A percentile compares a stretch with the other conserved stretches of the same genome.
These are phyloP conservation scores for Magallana nippona DNA, from an alignment of 2,888 invertebrate genomes.

Conservation along the genomic window DNA sequence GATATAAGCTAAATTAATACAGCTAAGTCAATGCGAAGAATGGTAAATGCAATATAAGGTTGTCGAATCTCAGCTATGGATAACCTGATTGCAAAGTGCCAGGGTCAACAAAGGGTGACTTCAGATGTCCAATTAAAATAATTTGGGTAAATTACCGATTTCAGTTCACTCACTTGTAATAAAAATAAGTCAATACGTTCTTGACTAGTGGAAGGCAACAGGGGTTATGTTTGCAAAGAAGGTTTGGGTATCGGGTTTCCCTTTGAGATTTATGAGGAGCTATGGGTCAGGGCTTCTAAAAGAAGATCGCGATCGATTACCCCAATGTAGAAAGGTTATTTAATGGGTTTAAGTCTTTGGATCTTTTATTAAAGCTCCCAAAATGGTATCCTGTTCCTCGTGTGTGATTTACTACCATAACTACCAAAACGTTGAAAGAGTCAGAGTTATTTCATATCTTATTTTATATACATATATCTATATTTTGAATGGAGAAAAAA, in stretches of 20 bases:
- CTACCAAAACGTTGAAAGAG: neutral
- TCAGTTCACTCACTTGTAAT: constrained; percentile 16
- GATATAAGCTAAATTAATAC: no score
- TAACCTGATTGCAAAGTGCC: neutral
- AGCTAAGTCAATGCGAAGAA: no score
- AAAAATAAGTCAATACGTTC: constrained; percentile 4
- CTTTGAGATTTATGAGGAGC: constrained; percentile 9
- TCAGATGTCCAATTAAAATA: constrained; percentile 18
- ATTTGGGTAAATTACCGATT: constrained; percentile 19
- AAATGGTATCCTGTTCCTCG: constrained; percentile 19
- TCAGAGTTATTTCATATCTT: neutral
- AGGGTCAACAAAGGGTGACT: neutral
- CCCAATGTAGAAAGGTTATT: constrained; percentile 28
- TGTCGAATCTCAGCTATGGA: neutral
- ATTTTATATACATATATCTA: neutral
- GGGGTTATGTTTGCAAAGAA: neutral
- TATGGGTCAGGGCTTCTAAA: constrained; percentile 16
- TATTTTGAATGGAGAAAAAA: neutral
- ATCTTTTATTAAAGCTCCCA: constrained; percentile 14
- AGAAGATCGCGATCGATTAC: constrained; percentile 31
- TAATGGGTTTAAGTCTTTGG: constrained; percentile 26
- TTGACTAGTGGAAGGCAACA: constrained; percentile 19
- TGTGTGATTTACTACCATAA: constrained; percentile 29
- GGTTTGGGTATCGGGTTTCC: constrained; percentile 10
- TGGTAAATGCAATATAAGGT: no score